Evolutionary conservation across 2,888 invertebrate genomes (phyloP), one percentile per base, ranked within the genome.

Genomic region (Argyra leucocephala): DNA sequence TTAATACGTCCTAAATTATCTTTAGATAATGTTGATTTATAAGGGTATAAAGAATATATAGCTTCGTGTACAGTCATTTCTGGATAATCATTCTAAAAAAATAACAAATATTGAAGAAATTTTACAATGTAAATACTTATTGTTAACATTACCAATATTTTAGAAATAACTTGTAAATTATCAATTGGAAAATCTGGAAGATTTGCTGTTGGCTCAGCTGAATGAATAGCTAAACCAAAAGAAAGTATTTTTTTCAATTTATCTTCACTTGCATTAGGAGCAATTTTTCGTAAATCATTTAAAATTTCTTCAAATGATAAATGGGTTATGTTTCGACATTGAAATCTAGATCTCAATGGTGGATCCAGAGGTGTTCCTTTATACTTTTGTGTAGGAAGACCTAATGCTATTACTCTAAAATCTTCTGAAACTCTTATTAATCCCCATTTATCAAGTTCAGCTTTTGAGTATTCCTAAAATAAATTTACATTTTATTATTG

Each of bases 331-430:
- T 95, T 90, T 75, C 94, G 83, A 0, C 94, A 95, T 80, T 98
- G 98, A 78, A 98, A 98, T 66, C 98, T 83, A 0, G 96, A 96
- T 65, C 97, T 83, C 36, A 97, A 82, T 0, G 98, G 98, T 23
- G 97, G 97, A 82, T 98, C 98, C 48, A 98, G 82, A 0, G 96
- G 93, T 78, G 96, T 94, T 5, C 97, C 98, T 63, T 86, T 85
- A 78, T 93, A 96, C 64, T 88, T 83, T 61, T 94, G 93, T 18
- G 93, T 89, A 0, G 96, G 95, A 67, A 96, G 76, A 1, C 96
- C 96, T n/a, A 96, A 81, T 0, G 95, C 96, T 65, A 96, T 89
- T 12, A 96, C 93, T 61, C 96, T 85, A 80, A 98, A 98, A 73
- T 93, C 86, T 76, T 96, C 93, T 72, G 91, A 89, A 0, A 97